Conservation (phyloP, 2,797 vertebrate species). For the Gymnoscopelus microlampas region DNA sequence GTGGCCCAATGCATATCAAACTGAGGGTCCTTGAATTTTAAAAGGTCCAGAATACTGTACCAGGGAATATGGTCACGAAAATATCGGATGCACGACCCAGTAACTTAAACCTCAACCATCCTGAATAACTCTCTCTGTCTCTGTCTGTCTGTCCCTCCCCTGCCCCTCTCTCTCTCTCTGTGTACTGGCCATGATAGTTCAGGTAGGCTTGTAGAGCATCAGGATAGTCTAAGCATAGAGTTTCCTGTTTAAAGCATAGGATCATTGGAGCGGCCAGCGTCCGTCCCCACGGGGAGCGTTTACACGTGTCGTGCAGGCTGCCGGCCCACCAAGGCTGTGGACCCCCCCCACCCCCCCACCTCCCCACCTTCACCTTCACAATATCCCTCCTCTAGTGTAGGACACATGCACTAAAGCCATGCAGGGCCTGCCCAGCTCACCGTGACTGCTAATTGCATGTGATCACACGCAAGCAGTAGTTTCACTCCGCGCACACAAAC, state of each 20-base stretch:
- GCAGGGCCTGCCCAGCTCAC: not conserved
- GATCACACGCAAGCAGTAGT: conserved; percentile 4
- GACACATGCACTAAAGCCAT: not conserved
- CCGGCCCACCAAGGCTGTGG: conserved; percentile 10
- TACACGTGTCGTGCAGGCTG: not conserved
- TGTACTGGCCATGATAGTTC: not conserved
- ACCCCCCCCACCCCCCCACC: too few species aligned
- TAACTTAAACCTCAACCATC: too few species aligned
- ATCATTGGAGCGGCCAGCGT: conserved; percentile 22
- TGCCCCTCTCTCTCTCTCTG: too few species aligned
- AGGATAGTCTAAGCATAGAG: conserved; percentile 31
- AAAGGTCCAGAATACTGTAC: too few species aligned
- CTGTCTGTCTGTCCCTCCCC: too few species aligned
- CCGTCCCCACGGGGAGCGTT: conserved; percentile 14
- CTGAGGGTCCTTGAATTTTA: too few species aligned
- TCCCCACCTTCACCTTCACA: not conserved
- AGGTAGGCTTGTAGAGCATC: conserved; percentile 23
- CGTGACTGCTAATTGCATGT: conserved; percentile 5
- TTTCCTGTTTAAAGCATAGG: conserved; percentile 43
- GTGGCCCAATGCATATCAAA: too few species aligned
- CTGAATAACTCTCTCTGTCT: too few species aligned
- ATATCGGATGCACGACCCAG: too few species aligned
- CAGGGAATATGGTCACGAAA: too few species aligned
- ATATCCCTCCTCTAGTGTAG: too few species aligned
- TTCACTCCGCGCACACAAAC: conserved; percentile 4